Conservation (phyloP, 2,113 vertebrate species). For the Bombycilla garrulus region DNA sequence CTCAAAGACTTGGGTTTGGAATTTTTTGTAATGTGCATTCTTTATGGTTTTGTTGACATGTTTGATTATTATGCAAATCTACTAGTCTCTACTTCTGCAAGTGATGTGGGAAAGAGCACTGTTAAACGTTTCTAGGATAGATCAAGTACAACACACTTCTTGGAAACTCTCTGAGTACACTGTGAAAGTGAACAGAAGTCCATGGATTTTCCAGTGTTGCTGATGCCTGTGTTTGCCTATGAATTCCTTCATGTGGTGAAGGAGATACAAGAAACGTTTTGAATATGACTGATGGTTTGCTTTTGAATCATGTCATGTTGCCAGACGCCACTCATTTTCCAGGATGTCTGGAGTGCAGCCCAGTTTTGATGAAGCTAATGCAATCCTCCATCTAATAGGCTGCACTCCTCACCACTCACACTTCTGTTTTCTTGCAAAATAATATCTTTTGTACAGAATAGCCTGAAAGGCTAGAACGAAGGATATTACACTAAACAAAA, state of each 20-base stretch:
- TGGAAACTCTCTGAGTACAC: not conserved
- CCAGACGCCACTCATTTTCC: not conserved
- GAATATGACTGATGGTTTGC: not conserved
- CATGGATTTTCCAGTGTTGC: not conserved
- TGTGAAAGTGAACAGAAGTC: not conserved
- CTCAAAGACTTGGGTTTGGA: not conserved
- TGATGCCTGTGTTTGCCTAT: not conserved
- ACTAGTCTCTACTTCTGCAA: not conserved
- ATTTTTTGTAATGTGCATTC: not conserved
- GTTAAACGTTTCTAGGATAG: not conserved
- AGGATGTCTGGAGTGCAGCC: not conserved
- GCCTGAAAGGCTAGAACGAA: not conserved
- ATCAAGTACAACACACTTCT: rapidly evolving
- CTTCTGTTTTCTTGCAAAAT: not conserved
- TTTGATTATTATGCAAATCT: not conserved
- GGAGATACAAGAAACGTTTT: not conserved
- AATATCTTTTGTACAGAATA: not conserved
- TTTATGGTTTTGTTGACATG: not conserved
- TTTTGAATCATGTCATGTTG: not conserved
- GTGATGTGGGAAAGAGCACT: not conserved
- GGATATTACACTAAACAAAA: not conserved
- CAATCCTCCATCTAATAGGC: not conserved
- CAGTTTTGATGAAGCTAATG: not conserved
- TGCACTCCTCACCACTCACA: not conserved
- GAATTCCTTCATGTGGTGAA: not conserved